These are phyloP conservation scores for Barnardius zonarius DNA, from an alignment of 2,113 vertebrate genomes.

Conservation along the genomic window DNA sequence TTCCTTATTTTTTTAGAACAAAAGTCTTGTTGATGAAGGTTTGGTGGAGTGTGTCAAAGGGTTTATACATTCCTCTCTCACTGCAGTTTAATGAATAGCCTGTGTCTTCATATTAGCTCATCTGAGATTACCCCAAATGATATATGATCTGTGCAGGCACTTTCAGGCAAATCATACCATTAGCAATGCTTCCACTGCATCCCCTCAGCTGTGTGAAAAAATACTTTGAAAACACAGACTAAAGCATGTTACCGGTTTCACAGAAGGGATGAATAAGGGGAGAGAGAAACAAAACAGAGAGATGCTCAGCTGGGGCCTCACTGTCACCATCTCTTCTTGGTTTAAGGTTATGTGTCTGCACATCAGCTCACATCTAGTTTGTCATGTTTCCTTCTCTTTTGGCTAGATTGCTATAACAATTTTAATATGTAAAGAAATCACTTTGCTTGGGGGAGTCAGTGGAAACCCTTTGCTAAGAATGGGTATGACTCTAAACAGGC, in stretches of 20 bases:
- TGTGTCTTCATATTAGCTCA: not conserved
- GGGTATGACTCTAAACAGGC: not conserved
- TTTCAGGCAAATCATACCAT: slow-evolving; percentile 18
- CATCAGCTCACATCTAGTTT: not conserved
- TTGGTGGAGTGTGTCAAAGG: not conserved
- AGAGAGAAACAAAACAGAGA: not conserved
- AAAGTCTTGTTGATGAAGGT: not conserved
- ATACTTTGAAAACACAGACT: not conserved
- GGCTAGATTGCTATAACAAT: not conserved
- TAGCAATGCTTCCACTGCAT: not conserved
- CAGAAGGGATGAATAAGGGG: not conserved
- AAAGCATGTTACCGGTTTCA: not conserved
- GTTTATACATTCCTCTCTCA: not conserved
- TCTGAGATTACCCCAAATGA: slow-evolving; percentile 7
- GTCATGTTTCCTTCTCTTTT: not conserved
- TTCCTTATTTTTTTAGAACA: not conserved
- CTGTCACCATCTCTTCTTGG: not conserved
- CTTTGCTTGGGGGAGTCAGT: not conserved
- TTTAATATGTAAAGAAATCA: not conserved
- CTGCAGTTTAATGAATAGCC: not conserved
- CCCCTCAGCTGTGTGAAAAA: not conserved
- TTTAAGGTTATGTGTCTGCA: not conserved
- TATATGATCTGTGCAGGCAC: slow-evolving; percentile 4
- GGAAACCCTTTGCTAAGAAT: not conserved
- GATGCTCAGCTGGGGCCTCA: not conserved